Evolutionary conservation across 92 coral and sea anemone genomes (phyloP).

Genomic region (Nematostella vectensis): DNA sequence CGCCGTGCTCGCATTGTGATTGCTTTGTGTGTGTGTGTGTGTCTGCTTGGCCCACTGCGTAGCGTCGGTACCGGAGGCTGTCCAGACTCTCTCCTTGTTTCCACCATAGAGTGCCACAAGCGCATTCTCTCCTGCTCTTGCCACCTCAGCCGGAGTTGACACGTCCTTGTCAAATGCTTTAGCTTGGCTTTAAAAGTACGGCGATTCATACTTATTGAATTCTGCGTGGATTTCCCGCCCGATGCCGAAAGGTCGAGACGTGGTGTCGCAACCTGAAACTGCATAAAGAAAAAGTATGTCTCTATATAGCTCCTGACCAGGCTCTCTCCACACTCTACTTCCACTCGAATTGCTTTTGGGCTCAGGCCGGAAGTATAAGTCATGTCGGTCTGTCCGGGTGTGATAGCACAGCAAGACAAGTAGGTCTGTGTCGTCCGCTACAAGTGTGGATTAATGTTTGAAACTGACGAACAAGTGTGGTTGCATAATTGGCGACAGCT

Average conservation of each 20-base stretch:
- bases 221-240: not conserved
- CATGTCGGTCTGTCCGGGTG: conserved; percentile 9
- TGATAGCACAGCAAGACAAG: conserved; percentile 18
- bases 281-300: conserved; percentile 18
- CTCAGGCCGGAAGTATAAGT: conserved; percentile 12
- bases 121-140: too few species aligned
- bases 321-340: conserved; percentile 5
- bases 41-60: too few species aligned
- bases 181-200: conserved; percentile 11
- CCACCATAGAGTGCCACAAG: too few species aligned
- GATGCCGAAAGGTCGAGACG: conserved; percentile 9
- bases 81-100: too few species aligned
- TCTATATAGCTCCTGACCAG: not conserved
- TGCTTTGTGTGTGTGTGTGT: too few species aligned
- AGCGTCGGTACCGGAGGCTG: too few species aligned
- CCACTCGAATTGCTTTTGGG: conserved; percentile 5
- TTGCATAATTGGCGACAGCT: not conserved
- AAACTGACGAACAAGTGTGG: conserved; percentile 16
- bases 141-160: too few species aligned
- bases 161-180: not conserved
- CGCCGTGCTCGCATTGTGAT: too few species aligned
- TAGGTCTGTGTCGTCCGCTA: conserved; percentile 20
- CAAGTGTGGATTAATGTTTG: too few species aligned
- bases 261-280: conserved; percentile 12
- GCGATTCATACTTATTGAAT: not conserved